phyloP scores from a whole-genome alignment of 2,797 vertebrate species.

The Myotis myotis region DNA sequence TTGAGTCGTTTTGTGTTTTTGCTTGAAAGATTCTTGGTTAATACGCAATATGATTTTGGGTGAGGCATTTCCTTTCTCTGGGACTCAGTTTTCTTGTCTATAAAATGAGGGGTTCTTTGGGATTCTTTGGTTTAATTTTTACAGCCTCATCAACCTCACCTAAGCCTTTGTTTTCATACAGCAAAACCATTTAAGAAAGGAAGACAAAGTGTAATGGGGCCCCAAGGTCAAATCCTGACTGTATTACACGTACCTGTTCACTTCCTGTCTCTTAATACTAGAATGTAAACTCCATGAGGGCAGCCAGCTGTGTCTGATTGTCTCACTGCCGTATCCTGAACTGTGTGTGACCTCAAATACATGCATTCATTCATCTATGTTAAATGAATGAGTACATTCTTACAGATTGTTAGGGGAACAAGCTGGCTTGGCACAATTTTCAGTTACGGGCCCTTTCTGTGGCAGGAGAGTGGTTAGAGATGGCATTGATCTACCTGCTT shows the following conservation, averaged over 20 bases:
- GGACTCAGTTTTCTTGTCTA: not conserved
- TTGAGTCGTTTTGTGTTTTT: not conserved
- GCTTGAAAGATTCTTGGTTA: not conserved
- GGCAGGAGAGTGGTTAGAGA: too few species aligned
- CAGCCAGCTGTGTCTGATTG: not conserved
- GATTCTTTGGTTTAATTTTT: not conserved
- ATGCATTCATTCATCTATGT: not conserved
- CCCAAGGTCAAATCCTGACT: too few species aligned
- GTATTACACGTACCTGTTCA: not conserved
- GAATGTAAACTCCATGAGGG: not conserved
- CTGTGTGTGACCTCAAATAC: not conserved
- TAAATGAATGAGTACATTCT: not conserved
- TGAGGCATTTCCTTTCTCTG: not conserved
- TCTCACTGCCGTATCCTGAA: not conserved
- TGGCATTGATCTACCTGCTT: not conserved
- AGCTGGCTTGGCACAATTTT: not conserved
- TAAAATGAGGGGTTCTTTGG: not conserved
- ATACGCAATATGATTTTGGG: not conserved
- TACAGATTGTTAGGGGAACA: not conserved
- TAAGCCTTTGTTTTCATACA: not conserved
- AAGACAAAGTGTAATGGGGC: not conserved
- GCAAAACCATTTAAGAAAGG: not conserved
- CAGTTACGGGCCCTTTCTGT: not conserved
- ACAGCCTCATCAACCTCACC: not conserved
- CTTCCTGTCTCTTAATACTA: not conserved